Evolutionary conservation across 2,113 vertebrate genomes (phyloP), one percentile per base, ranked within the genome.

Genomic region (Barnardius zonarius): DNA sequence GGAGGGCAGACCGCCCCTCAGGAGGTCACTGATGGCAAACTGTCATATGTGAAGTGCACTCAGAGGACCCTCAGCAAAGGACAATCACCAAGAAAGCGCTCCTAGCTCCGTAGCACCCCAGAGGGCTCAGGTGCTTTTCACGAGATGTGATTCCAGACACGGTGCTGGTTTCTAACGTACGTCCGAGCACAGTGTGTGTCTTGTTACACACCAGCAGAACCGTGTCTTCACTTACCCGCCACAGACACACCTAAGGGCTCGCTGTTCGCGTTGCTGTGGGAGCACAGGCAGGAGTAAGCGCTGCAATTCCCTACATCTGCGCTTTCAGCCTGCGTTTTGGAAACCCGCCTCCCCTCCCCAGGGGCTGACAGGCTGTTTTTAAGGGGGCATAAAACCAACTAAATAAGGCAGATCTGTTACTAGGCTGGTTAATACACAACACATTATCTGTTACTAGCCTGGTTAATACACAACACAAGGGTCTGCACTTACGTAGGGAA

Each of bases 41-140:
- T 51, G 48, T 35, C 39, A 0, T 2, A 2, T 0, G 10, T 13
- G 59, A 9, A 12, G 39, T 16, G 73, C 55, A 1, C 43, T 54
- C 16, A 13, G 80, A 63, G 28, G 17, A 23, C 23, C 31, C 35
- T 57, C 76, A 24, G 43, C 14, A 33, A 51, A 77, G 13, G 4
- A 14, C 8, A 17, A 0, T 15, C 37, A 3, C 31, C 31, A 10
- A 11, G 49, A 35, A 30, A 48, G 19, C 19, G 14, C 39, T 33
- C 11, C 8, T 27, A 30, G 23, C 20, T 14, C 7, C 20, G 22
- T 4, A 44, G 35, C n/a, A n/a, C 37, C 43, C 39, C 39, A 5
- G 0, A 13, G 43, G 33, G 13, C 43, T 67, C 37, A 14, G 41
- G 2, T 9, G 27, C 28, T 63, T 69, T 41, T 23, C 12, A 33